Percentiles rank a stretch among this genome's conserved stretches.
phyloP scores from a whole-genome alignment of 2,113 vertebrate species.

The Formicarius rufipectus region DNA sequence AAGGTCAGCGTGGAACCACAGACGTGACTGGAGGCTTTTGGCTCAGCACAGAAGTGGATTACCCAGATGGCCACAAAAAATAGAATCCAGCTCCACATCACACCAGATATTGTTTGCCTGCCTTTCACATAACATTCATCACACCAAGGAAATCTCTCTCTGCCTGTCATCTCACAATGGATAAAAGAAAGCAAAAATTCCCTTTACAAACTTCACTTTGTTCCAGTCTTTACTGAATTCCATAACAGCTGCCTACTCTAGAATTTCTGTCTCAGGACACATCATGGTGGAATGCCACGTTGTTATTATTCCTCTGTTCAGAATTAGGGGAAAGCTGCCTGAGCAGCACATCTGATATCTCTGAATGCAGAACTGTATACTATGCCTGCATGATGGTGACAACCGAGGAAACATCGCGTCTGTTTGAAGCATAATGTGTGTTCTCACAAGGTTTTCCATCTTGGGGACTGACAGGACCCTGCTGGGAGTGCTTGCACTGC shows the following conservation, averaged over 20 bases:
- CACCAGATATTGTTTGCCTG: background rate
- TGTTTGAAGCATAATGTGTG: background rate
- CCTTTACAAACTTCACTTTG: rapidly evolving
- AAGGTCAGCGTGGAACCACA: background rate
- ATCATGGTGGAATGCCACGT: background rate
- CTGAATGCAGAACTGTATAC: background rate
- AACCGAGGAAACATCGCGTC: background rate
- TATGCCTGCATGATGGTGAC: rapidly evolving
- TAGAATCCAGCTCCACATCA: background rate
- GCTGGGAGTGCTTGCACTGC: background rate
- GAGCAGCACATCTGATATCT: background rate
- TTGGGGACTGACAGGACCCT: background rate
- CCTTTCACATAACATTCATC: background rate
- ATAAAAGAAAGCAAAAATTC: background rate
- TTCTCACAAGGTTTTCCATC: background rate
- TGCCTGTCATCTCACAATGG: background rate
- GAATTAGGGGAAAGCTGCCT: background rate
- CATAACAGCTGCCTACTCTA: background rate
- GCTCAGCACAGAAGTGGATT: background rate
- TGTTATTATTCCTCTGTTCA: background rate
- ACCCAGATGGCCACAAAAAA: background rate
- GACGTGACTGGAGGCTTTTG: background rate
- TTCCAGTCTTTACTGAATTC: background rate
- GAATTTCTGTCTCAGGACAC: background rate
- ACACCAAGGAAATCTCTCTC: background rate